Percentiles rank a stretch among this genome's conserved stretches.
These are phyloP conservation scores for Phainopepla nitens DNA, from an alignment of 2,113 vertebrate species.

Conservation along the genomic window DNA sequence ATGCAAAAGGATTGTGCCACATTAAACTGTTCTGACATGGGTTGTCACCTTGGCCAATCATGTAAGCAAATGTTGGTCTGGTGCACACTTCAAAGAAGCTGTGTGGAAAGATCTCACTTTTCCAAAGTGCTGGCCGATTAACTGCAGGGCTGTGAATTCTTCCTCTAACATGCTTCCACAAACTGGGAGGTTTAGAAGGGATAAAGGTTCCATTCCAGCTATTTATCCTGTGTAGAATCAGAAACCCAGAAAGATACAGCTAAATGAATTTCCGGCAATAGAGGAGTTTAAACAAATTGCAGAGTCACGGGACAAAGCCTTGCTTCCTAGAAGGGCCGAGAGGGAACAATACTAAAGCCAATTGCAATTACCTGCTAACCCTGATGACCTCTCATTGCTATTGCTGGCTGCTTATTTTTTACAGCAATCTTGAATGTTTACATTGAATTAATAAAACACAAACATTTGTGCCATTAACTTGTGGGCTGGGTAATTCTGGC, in stretches of 20 bases:
- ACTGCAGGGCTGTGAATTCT: neutral
- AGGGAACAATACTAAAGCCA: neutral
- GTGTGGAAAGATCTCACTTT: neutral
- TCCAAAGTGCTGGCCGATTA: neutral
- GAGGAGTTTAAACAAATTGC: neutral
- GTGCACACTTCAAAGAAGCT: neutral
- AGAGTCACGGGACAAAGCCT: neutral
- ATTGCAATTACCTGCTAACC: neutral
- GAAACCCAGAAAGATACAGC: neutral
- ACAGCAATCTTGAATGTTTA: neutral
- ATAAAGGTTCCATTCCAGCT: neutral
- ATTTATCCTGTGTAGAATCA: neutral
- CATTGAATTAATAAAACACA: neutral
- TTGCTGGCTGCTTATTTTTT: neutral
- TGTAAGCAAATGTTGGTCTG: neutral
- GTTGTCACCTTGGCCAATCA: neutral
- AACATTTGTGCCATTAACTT: neutral
- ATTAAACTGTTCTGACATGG: neutral
- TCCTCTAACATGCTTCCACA: neutral
- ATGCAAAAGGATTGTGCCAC: neutral
- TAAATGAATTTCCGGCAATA: neutral
- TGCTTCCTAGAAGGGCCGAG: neutral
- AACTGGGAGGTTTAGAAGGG: neutral
- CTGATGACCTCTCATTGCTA: neutral
- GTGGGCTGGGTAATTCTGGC: neutral